phyloP scores from a whole-genome alignment of 2,113 vertebrate genomes.

The Hippopotamus amphibius region DNA sequence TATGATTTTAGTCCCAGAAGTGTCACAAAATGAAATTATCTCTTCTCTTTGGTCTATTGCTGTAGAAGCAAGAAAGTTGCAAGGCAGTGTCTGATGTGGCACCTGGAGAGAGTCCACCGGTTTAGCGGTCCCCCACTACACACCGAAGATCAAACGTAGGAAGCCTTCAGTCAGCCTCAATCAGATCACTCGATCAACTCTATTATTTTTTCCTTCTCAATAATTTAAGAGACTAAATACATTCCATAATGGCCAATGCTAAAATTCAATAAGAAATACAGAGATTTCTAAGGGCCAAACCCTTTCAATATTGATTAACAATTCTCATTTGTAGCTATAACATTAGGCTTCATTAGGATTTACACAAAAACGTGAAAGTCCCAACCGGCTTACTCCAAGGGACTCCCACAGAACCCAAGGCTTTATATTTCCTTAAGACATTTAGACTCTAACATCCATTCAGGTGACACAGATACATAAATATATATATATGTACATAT shows the following conservation, averaged over 20 bases:
- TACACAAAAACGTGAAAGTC: neutral
- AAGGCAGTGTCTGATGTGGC: neutral
- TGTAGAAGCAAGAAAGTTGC: neutral
- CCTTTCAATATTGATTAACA: neutral
- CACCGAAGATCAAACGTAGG: neutral
- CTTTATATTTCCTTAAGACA: neutral
- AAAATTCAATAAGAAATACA: neutral
- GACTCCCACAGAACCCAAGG: neutral
- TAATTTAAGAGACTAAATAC: neutral
- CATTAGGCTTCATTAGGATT: neutral
- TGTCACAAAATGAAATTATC: neutral
- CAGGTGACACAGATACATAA: neutral
- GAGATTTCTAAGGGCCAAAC: neutral
- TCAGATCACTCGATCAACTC: neutral
- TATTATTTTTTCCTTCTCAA: neutral
- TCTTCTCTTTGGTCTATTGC: neutral
- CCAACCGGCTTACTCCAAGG: fast-evolving
- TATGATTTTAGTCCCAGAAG: neutral
- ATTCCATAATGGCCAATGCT: neutral
- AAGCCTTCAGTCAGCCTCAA: neutral
- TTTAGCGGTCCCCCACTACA: neutral
- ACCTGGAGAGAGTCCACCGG: neutral
- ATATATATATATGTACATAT: neutral
- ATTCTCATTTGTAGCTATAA: neutral
- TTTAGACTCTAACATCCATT: neutral